Percentiles rank a stretch among this genome's conserved stretches.
Conservation (phyloP, 2,113 vertebrate genomes). For the Collichthys lucidus region DNA sequence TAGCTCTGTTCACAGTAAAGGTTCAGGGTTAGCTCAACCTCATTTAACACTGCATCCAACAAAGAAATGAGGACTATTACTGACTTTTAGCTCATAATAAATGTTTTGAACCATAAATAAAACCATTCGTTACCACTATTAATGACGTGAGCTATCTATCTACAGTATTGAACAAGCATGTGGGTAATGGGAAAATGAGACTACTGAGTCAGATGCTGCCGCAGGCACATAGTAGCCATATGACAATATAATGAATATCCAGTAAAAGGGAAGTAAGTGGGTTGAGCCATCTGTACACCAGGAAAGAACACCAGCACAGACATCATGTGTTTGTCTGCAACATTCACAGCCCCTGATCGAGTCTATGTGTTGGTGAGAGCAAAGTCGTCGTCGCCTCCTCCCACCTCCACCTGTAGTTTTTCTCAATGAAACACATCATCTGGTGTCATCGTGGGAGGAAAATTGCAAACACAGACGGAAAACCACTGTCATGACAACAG, state of each 20-base stretch:
- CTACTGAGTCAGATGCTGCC: background rate
- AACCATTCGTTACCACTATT: background rate
- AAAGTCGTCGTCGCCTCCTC: background rate
- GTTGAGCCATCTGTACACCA: slow-evolving; percentile 51
- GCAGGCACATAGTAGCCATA: slow-evolving; percentile 7
- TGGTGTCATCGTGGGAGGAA: slow-evolving; percentile 40
- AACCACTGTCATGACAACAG: slow-evolving; percentile 30
- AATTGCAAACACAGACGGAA: slow-evolving; percentile 32
- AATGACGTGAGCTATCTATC: background rate
- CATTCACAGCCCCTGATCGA: background rate
- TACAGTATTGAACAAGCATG: background rate
- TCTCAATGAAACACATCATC: slow-evolving; percentile 16
- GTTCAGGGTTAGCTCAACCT: background rate
- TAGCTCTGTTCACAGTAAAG: background rate
- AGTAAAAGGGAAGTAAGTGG: slow-evolving; percentile 43
- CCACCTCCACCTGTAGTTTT: background rate
- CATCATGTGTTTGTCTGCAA: slow-evolving; percentile 28
- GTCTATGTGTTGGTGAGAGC: slow-evolving; percentile 4
- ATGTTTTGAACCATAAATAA: background rate
- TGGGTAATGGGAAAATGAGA: slow-evolving; percentile 16
- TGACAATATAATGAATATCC: slow-evolving; percentile 41
- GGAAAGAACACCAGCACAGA: slow-evolving; percentile 22
- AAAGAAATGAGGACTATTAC: background rate
- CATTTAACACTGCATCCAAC: background rate
- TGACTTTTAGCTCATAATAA: background rate